Evolutionary conservation across 2,113 vertebrate genomes (phyloP).

Genomic region (Plectropomus leopardus): DNA sequence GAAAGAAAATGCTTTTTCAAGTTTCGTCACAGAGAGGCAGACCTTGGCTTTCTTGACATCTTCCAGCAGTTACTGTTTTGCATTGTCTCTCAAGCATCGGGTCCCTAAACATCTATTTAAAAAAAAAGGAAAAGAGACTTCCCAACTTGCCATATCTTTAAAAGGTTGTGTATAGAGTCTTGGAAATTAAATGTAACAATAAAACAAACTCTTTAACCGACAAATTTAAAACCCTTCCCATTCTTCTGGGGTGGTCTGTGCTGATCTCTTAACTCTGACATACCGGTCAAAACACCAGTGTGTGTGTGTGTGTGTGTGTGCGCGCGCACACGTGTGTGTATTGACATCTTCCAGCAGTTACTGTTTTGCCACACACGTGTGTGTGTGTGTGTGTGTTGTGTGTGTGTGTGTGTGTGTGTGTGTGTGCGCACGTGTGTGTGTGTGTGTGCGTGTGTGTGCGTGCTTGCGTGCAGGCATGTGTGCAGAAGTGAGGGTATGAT

Average conservation of each 20-base stretch:
- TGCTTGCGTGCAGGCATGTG: conserved; percentile 62
- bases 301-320: conserved; percentile 16
- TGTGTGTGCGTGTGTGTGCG: conserved; percentile 11
- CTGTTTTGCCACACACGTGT: conserved; percentile 62
- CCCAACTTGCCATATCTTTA: conserved; percentile 21
- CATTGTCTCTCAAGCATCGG: conserved; percentile 39
- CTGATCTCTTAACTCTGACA: conserved; percentile 81
- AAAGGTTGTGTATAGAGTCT: background rate
- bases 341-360: too few species aligned
- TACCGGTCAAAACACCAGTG: conserved; percentile 75
- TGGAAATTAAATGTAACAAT: conserved; percentile 9
- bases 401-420: conserved; percentile 61
- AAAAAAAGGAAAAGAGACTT: background rate
- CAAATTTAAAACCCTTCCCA: conserved; percentile 45
- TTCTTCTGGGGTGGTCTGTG: conserved; percentile 75
- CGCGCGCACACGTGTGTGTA: too few species aligned
- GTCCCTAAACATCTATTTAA: background rate
- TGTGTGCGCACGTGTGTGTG: conserved; percentile 3
- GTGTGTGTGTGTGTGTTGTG: conserved; percentile 18
- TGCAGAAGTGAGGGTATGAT: conserved; percentile 71
- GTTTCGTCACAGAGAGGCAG: conserved; percentile 8
- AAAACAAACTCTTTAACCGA: conserved; percentile 17
- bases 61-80: conserved; percentile 12
- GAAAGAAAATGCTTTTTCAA: conserved; percentile 46
- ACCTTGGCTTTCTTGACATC: conserved; percentile 63